A percentile compares a stretch with the other conserved stretches of the same genome.
phyloP scores from a whole-genome alignment of 2,113 vertebrate species.

The Platichthys flesus region DNA sequence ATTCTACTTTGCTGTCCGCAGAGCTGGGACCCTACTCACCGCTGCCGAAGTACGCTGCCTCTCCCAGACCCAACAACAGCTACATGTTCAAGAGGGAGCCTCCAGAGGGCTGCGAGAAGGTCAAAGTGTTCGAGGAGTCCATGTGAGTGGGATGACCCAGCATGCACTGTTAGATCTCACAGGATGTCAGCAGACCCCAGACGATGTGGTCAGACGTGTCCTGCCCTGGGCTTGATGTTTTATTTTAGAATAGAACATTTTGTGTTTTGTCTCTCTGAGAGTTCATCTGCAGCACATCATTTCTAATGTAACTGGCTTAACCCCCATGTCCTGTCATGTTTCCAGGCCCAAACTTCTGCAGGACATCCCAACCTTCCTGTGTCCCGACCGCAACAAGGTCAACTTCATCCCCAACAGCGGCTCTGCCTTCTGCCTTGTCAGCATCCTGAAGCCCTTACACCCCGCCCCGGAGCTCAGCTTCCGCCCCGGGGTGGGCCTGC shows the following conservation, averaged over 20 bases:
- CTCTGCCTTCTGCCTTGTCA: constrained; percentile 99
- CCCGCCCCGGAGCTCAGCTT: constrained; percentile 93
- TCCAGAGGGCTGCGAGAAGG: constrained; percentile 96
- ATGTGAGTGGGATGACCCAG: constrained; percentile 85
- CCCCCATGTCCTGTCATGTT: constrained; percentile 23
- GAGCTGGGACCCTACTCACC: constrained; percentile 96
- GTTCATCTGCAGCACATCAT: too few species aligned
- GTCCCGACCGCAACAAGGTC: constrained; percentile 99
- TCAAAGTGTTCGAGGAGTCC: constrained; percentile 96
- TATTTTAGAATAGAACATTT: not conserved
- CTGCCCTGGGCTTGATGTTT: not conserved
- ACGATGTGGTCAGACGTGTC: too few species aligned
- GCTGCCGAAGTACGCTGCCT: constrained; percentile 97
- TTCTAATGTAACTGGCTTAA: too few species aligned
- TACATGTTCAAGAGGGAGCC: constrained; percentile 99
- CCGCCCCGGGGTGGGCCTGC: constrained; percentile 82
- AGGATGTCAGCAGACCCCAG: not conserved
- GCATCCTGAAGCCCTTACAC: constrained; percentile 97
- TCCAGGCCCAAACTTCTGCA: constrained; percentile 92
- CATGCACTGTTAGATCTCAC: not conserved
- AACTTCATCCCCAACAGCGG: constrained; percentile 99
- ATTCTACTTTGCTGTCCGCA: constrained; percentile 62
- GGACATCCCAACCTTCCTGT: constrained; percentile 95
- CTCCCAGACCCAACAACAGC: constrained; percentile 99
- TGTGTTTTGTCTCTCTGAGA: not conserved